Percentiles rank a stretch among this genome's conserved stretches.
Conservation (phyloP, 2,888 invertebrate species). For the Hyposoter didymator region DNA sequence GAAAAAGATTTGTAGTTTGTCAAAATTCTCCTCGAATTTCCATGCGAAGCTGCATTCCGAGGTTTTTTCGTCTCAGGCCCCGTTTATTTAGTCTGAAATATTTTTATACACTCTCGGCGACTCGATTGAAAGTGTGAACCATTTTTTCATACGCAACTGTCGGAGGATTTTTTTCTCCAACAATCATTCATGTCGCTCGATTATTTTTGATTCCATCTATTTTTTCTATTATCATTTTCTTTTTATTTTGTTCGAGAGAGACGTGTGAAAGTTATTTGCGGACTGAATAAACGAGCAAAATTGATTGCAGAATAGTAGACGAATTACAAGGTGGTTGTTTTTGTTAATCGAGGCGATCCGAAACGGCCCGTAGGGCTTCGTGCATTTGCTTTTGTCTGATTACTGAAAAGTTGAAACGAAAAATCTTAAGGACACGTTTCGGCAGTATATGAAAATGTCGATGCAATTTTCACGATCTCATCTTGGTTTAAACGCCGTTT, state of each 20-base stretch:
- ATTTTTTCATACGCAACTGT: neutral
- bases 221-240: neutral
- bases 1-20: neutral
- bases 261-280: neutral
- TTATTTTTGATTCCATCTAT: neutral
- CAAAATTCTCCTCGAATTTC: conserved; percentile 4
- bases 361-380: neutral
- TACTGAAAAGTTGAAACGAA: conserved; percentile 24
- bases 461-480: conserved; percentile 29
- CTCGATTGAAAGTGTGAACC: neutral
- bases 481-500: conserved; percentile 24
- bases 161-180: neutral
- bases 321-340: neutral
- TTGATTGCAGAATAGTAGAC: neutral
- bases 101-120: neutral
- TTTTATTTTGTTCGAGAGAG: neutral
- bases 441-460: conserved; percentile 5
- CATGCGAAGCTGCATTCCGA: neutral
- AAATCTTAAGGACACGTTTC: neutral
- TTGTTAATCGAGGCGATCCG: conserved; percentile 23
- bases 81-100: neutral
- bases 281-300: neutral
- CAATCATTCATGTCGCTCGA: neutral
- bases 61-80: neutral
- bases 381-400: conserved; percentile 20